phyloP scores from a whole-genome alignment of 2,113 vertebrate species.

The Xenopus laevis region DNA sequence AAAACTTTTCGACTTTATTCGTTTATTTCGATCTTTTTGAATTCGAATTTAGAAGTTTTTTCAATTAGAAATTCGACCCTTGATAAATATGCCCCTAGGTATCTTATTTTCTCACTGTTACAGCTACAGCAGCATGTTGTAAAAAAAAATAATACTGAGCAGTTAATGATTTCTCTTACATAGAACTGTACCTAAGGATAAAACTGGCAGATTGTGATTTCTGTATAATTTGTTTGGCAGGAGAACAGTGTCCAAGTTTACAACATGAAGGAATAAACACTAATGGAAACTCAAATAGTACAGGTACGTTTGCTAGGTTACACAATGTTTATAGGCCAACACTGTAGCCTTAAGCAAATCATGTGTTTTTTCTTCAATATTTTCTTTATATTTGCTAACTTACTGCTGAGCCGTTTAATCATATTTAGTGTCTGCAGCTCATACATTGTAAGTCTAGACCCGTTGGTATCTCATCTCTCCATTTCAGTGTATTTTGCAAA shows the following conservation, averaged over 20 bases:
- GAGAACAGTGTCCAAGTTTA: conserved; percentile 55
- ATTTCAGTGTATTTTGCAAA: conserved; percentile 19
- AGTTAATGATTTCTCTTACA: no score
- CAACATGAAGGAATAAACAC: conserved; percentile 60
- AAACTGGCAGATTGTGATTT: background rate
- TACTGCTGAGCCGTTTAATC: background rate
- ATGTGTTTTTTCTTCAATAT: background rate
- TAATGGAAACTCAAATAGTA: conserved; percentile 53
- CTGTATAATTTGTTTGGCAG: conserved; percentile 51
- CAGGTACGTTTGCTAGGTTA: conserved; percentile 52
- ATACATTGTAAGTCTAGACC: conserved; percentile 4
- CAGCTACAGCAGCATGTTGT: background rate
- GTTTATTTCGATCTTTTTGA: no score
- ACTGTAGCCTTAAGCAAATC: background rate
- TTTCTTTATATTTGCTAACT: background rate
- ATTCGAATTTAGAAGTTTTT: no score
- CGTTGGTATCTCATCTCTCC: conserved; percentile 1
- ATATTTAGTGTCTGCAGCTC: conserved; percentile 1
- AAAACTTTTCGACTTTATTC: no score
- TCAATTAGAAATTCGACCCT: no score
- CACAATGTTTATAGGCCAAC: background rate
- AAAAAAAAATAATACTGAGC: no score
- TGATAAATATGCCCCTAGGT: no score
- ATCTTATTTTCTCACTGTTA: no score
- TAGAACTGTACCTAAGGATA: background rate